Conservation (phyloP, 2,797 vertebrate species). For the Esox lucius region DNA sequence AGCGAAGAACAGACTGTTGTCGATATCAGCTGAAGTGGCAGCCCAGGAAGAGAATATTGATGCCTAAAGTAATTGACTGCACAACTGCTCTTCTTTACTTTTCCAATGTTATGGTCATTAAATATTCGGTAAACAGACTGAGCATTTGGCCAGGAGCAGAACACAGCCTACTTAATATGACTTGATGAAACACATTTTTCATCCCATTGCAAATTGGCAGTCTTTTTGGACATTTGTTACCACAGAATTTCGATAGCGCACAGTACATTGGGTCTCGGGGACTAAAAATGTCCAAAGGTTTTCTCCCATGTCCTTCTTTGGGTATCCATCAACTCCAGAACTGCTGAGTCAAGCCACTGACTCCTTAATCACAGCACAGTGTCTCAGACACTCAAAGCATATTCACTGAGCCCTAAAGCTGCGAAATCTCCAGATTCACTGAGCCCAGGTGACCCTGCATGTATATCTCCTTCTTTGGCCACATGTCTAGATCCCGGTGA, state of each 20-base stretch:
- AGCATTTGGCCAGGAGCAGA: neutral
- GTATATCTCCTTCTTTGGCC: too few species aligned
- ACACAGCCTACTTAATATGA: constrained; percentile 17
- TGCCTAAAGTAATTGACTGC: neutral
- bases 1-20: neutral
- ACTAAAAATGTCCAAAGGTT: too few species aligned
- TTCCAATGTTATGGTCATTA: constrained; percentile 2
- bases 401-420: constrained; percentile 43
- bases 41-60: neutral
- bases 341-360: constrained; percentile 28
- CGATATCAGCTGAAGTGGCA: neutral
- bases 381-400: constrained; percentile 50
- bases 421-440: too few species aligned
- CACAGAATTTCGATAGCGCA: too few species aligned
- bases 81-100: neutral
- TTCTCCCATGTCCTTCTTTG: too few species aligned
- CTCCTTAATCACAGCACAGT: constrained; percentile 40
- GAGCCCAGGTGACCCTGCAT: too few species aligned
- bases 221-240: too few species aligned
- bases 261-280: too few species aligned
- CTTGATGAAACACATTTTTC: constrained; percentile 29
- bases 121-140: constrained; percentile 4
- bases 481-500: constrained; percentile 29
- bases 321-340: too few species aligned
- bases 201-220: constrained; percentile 7